A percentile compares a stretch with the other conserved stretches of the same genome.
Conservation (phyloP, 2,888 invertebrate species). For the Pseudanteris insignis region DNA sequence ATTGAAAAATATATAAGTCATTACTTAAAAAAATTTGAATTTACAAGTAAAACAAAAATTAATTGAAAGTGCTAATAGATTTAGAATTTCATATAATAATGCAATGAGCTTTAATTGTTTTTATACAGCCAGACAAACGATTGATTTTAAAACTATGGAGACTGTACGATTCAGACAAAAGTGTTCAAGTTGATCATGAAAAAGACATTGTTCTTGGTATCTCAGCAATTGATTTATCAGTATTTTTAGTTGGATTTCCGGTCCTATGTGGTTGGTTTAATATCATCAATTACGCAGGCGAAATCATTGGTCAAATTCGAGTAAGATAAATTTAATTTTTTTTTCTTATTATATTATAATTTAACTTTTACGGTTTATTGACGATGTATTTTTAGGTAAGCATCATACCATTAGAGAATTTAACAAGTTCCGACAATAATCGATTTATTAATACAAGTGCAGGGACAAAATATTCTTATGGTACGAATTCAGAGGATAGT, state of each 20-base stretch:
- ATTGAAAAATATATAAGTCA: too few species aligned
- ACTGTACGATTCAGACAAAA: constrained; percentile 66
- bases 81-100: background rate
- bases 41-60: background rate
- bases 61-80: background rate
- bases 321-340: constrained; percentile 52
- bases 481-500: constrained; percentile 24
- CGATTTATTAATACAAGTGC: constrained; percentile 16
- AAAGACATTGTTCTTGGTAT: constrained; percentile 72
- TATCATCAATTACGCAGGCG: constrained; percentile 70
- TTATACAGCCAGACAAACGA: constrained; percentile 69
- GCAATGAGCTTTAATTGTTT: background rate
- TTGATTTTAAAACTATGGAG: constrained; percentile 73
- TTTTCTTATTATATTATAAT: background rate
- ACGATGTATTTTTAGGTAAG: constrained; percentile 67
- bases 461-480: constrained; percentile 40
- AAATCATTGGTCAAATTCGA: constrained; percentile 72
- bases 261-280: constrained; percentile 73
- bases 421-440: constrained; percentile 19
- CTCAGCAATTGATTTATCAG: constrained; percentile 71
- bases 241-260: constrained; percentile 68
- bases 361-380: background rate
- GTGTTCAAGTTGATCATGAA: constrained; percentile 67
- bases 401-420: constrained; percentile 69
- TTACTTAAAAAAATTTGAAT: background rate